Percentiles rank a stretch among this genome's conserved stretches.
Conservation (phyloP, 1,140 invertebrate species). For the Cherax quadricarinatus region DNA sequence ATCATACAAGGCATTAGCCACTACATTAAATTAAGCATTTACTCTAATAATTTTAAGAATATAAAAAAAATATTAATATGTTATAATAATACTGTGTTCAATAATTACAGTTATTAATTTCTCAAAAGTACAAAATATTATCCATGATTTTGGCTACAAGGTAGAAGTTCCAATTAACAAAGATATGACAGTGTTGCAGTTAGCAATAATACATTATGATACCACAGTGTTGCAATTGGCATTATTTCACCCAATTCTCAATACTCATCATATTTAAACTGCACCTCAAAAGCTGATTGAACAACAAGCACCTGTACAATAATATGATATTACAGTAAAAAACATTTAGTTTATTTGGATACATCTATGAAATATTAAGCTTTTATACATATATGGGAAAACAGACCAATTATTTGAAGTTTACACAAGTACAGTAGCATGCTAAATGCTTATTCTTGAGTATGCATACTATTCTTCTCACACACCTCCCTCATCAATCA, state of each 20-base stretch:
- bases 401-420: not conserved
- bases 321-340: not conserved
- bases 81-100: no score
- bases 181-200: no score
- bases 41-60: no score
- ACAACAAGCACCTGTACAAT: constrained; percentile 6
- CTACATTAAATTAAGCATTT: no score
- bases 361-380: constrained; percentile 3
- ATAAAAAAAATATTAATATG: no score
- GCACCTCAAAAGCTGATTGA: not conserved
- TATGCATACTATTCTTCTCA: not conserved
- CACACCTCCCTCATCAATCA: not conserved
- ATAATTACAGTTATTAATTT: no score
- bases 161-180: no score
- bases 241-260: not conserved
- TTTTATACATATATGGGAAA: not conserved
- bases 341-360: not conserved
- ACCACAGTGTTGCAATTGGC: not conserved
- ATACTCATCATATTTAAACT: not conserved
- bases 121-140: no score
- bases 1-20: no score
- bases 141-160: no score
- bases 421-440: not conserved
- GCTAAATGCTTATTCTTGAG: not conserved
- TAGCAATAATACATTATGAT: no score